A percentile compares a stretch with the other conserved stretches of the same genome.
These are phyloP conservation scores for Vandiemenella viatica DNA, from an alignment of 2,888 invertebrate genomes.

Conservation along the genomic window DNA sequence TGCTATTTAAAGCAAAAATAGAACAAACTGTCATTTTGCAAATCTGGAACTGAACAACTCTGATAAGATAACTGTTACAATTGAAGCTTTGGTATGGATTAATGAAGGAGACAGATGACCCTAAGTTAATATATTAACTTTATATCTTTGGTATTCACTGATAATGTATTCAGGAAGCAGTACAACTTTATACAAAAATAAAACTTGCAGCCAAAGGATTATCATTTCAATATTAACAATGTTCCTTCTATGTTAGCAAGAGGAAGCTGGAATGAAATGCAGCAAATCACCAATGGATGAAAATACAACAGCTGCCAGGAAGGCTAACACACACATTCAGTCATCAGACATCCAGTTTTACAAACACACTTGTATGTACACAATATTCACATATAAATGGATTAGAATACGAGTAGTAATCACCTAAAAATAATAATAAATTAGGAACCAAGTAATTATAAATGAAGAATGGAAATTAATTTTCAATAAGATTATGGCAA, in stretches of 20 bases:
- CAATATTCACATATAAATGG: background rate
- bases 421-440: constrained; percentile 13
- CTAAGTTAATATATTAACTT: constrained; percentile 3
- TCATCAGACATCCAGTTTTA: constrained; percentile 2
- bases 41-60: background rate
- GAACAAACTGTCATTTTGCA: background rate
- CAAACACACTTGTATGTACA: constrained; percentile 1
- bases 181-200: background rate
- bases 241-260: background rate
- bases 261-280: constrained; percentile 12
- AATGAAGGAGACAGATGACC: constrained; percentile 1
- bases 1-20: too few species aligned
- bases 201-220: background rate
- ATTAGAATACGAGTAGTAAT: constrained; percentile 1
- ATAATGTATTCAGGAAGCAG: background rate
- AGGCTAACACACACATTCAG: constrained; percentile 7
- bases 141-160: constrained; percentile 9
- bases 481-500: constrained; percentile 8
- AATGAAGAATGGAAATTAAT: constrained; percentile 7
- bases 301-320: constrained; percentile 7
- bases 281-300: constrained; percentile 11
- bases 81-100: constrained; percentile 9
- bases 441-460: constrained; percentile 16
- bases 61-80: background rate
- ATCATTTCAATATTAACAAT: background rate